Evolutionary conservation across 1,140 invertebrate species (phyloP).

Genomic region (Lithobius niger): DNA sequence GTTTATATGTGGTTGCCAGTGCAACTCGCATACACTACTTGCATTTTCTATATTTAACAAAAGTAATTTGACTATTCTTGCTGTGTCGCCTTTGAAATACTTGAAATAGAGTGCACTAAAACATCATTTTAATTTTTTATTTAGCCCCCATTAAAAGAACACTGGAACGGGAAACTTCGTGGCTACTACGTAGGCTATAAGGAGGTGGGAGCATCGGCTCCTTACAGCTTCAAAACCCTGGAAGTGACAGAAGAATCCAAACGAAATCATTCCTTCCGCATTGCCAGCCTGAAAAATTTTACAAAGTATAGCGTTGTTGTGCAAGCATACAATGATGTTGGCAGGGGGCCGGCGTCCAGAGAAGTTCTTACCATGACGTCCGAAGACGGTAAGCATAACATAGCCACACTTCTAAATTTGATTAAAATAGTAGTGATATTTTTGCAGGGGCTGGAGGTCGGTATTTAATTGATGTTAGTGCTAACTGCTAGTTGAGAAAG

Average conservation of each 20-base stretch:
- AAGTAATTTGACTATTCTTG: no score
- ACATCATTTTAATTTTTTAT: slow-evolving; percentile 31
- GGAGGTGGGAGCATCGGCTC: slow-evolving; percentile 70
- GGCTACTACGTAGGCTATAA: slow-evolving; percentile 85
- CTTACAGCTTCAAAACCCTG: slow-evolving; percentile 80
- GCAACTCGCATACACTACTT: no score
- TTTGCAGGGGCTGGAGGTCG: no score
- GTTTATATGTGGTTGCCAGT: no score
- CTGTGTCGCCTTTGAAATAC: no score
- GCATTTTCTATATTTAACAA: no score
- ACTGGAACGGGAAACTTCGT: slow-evolving; percentile 86
- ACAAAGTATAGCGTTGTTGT: slow-evolving; percentile 35
- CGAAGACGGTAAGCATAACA: slow-evolving; percentile 54
- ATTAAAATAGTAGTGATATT: no score
- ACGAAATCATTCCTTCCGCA: slow-evolving; percentile 66
- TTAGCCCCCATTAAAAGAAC: slow-evolving; percentile 60
- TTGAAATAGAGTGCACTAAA: no score
- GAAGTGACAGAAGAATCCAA: slow-evolving; percentile 34
- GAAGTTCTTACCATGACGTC: slow-evolving; percentile 57
- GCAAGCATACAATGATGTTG: slow-evolving; percentile 42
- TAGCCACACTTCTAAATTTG: no score
- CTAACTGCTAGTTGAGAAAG: no score
- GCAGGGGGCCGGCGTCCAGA: slow-evolving; percentile 55
- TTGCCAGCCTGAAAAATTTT: slow-evolving; percentile 41
- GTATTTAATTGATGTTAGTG: no score